Evolutionary conservation across 2,888 invertebrate species (phyloP).

Genomic region (Gonocerus acuteangulatus): DNA sequence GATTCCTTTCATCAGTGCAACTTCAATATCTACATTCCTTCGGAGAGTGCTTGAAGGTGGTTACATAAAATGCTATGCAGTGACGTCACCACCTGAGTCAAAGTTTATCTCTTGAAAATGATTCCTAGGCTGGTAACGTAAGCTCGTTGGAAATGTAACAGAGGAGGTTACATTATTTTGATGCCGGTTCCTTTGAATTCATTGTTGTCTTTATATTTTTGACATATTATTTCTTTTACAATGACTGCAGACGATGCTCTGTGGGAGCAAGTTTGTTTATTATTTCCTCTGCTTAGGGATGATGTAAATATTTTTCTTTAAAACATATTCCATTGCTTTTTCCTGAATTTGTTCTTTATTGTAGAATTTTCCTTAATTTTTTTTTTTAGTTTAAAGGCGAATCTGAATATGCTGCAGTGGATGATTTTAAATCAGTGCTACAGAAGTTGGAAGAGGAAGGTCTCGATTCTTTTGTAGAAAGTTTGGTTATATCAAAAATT

Average conservation of each 20-base stretch:
- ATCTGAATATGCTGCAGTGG: neutral
- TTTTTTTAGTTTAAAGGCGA: neutral
- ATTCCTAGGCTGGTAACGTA: no score
- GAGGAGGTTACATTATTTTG: no score
- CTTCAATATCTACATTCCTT: no score
- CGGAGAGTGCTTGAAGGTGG: no score
- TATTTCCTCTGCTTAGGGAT: slow-evolving; percentile 8
- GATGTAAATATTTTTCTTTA: neutral
- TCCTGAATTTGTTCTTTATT: neutral
- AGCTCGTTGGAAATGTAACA: no score
- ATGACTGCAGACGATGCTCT: neutral
- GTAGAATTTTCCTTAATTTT: neutral
- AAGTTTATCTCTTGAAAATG: no score
- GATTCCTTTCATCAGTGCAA: no score
- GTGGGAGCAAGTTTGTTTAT: slow-evolving; percentile 5
- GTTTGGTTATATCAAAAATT: slow-evolving; percentile 47
- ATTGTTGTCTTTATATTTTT: neutral
- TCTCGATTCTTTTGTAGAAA: slow-evolving; percentile 43
- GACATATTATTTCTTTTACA: neutral
- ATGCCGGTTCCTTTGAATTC: neutral
- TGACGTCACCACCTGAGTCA: no score
- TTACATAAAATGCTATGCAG: no score
- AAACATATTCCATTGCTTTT: neutral
- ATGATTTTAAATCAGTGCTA: slow-evolving; percentile 14
- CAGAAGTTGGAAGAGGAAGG: slow-evolving; percentile 40